Percentiles rank a stretch among this genome's conserved stretches.
Conservation (phyloP, 1,140 invertebrate genomes). For the Aleiodes sp. region DNA sequence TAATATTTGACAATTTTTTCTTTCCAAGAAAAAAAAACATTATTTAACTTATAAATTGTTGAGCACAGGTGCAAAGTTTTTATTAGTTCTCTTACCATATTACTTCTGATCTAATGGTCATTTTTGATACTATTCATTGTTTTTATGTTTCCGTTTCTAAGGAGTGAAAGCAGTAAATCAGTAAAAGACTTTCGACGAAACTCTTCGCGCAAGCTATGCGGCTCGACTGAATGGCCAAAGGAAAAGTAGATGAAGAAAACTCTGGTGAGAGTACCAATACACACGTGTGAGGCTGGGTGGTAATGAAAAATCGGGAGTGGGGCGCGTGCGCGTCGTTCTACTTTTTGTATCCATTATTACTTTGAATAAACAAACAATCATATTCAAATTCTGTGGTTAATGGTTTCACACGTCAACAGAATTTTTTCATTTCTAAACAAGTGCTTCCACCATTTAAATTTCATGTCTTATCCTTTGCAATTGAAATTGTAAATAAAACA, state of each 20-base stretch:
- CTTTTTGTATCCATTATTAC: not conserved
- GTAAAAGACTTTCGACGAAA: not conserved
- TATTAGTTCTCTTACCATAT: too few species aligned
- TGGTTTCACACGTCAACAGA: not conserved
- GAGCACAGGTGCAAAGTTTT: not conserved
- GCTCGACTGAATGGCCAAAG: constrained; percentile 13
- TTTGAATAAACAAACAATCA: not conserved
- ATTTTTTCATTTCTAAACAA: not conserved
- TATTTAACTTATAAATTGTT: not conserved
- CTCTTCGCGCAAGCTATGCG: constrained; percentile 17
- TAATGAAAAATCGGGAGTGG: not conserved
- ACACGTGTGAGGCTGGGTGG: not conserved
- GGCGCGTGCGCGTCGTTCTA: constrained; percentile 3
- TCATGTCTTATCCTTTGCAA: not conserved
- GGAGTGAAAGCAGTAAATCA: too few species aligned
- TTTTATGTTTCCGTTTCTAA: too few species aligned
- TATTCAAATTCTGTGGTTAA: not conserved
- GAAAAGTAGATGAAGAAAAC: constrained; percentile 27
- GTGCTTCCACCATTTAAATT: not conserved
- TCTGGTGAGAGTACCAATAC: not conserved
- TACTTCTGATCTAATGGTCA: too few species aligned
- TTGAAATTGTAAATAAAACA: not conserved
- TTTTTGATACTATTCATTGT: too few species aligned
- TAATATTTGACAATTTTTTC: not conserved
- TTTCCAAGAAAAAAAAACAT: not conserved